Base-by-base conservation (phyloP, 2,888 invertebrate species). In the Unio delphinus region DNA sequence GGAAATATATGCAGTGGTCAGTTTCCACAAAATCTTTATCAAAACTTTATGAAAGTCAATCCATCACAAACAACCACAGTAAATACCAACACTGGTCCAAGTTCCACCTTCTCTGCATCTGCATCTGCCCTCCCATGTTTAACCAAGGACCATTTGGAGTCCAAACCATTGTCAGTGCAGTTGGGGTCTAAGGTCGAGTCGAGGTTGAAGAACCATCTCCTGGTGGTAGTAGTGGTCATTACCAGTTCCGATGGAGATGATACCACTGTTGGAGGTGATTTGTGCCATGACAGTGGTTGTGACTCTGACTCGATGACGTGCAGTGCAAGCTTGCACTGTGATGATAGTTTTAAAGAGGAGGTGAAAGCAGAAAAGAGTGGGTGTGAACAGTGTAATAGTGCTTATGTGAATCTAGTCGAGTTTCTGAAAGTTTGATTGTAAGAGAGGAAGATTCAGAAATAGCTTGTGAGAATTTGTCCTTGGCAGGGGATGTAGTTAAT, bases 241-340 rank as follows among this genome's bases (percentile, higher is more conserved):
- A 11, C 45, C 45, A 45, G 11, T 11, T 45, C 45, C 2, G 45
- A 66, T 55, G 62, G 61, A 3, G 58, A 67, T 57, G 30, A 67
- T 55, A 17, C 57, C n/a, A 61, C 57, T 57, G 61, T 62, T 30
- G 34, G 34, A 45, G 30, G 20, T 18, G 45, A n/a, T 18, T 60
- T 45, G 57, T 23, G 71, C 60, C 70, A 69, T 69, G 82, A 82
- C 70, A 81, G 82, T 61, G 83, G 82, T n/a, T 83, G 83, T 74
- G 81, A 80, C 62, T 76, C 80, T 4, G 78, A 80, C 45, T 74
- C 74, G 61, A 34, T 68, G 4, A 64, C 62, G 28, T 70, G 73
- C 28, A 75, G 72, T 69, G 69, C 74, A n/a, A 69, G 71, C 20
- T 45, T 2, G 15, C 45, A 45, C 45, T 45, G 15, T 15, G 70